Base-by-base conservation (phyloP, 2,113 vertebrate species). In the Boulengeromyrus knoepffleri region DNA sequence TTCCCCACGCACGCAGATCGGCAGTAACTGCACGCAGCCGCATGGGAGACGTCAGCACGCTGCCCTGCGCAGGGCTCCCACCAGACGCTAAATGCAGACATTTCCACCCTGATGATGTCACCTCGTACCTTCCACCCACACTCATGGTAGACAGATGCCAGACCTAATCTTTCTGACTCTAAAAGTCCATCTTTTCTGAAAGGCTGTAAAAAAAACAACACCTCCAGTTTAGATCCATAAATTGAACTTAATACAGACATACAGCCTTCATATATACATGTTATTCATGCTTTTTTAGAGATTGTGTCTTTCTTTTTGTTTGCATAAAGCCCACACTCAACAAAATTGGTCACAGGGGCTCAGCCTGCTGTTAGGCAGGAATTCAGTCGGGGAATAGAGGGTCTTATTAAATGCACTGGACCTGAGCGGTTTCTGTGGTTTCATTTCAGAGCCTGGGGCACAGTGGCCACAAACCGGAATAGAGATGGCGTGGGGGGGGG, bases 371-470 rank as follows among this genome's bases (percentile, higher is more conserved):
- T 88, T 49, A 88, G 62, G 5, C 50, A 56, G n/a, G 53, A 42
- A 83, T 66, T 31, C 74, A 84, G 52, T 19, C 58, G 9, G 49
- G 70, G 85, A 42, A 39, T 77, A 88, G 86, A 92, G 89, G 74
- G 66, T 58, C 31, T 85, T 88, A 92, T 90, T 90, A 90, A 91
- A 89, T 88, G 87, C 88, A 56, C 52, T 91, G 87, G 45, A 85
- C 89, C 91, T 39, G 58, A 91, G 36, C 6, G 47, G 15, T 21
- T 87, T 36, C 50, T 36, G n/a, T 92, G 90, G 85, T 19, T 91
- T 56, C 45, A 90, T 90, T 92, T 91, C 90, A 89, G 53, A 42
- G 77, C 74, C 52, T 53, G 56, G 39, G 46, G 45, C 66, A 39
- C 3, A 2, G 24, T 2, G 49, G 4, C 66, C 88, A n/a, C 45